Conservation (phyloP, 2,888 invertebrate genomes). For the Zelleria hepariella region DNA sequence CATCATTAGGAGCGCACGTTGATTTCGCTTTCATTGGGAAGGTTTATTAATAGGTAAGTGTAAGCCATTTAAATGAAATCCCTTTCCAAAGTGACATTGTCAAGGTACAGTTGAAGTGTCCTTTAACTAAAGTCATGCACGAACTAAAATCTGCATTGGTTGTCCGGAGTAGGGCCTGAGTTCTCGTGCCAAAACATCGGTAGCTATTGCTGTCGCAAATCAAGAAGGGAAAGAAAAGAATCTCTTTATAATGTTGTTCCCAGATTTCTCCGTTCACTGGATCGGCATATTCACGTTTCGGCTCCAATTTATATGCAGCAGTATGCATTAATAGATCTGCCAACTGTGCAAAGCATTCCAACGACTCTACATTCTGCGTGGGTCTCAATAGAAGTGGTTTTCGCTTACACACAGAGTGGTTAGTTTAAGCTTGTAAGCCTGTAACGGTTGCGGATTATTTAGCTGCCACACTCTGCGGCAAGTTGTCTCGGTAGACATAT, state of each 20-base stretch:
- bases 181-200: background rate
- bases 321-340: background rate
- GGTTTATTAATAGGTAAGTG: too few relatives aligned
- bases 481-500: background rate
- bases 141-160: background rate
- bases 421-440: background rate
- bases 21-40: too few relatives aligned
- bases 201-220: background rate
- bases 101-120: too few relatives aligned
- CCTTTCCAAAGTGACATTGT: too few relatives aligned
- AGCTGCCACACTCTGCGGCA: background rate
- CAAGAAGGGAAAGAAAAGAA: background rate
- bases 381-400: background rate
- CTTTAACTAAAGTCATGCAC: background rate
- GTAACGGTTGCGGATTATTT: background rate
- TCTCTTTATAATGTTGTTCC: background rate
- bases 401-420: background rate
- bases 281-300: background rate
- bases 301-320: background rate
- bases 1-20: too few relatives aligned
- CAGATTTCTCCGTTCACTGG: background rate
- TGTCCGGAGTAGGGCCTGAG: background rate
- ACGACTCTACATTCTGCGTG: background rate
- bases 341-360: background rate
- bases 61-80: too few relatives aligned